A percentile compares a stretch with the other conserved stretches of the same genome.
Conservation (phyloP, 2,888 invertebrate species). For the Aleiodes alternator region DNA sequence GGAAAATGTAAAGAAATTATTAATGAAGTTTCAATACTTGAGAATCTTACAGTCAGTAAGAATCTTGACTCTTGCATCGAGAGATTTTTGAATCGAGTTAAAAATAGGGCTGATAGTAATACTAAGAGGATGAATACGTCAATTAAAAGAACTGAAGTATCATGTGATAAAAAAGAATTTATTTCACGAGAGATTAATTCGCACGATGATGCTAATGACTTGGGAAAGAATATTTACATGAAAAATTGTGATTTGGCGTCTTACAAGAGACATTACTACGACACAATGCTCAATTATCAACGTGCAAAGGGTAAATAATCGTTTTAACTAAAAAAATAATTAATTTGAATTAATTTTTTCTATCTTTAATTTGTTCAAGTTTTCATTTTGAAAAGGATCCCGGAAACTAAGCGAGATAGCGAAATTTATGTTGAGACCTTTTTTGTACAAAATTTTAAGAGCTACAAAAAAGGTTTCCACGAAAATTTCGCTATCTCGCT, state of each 20-base stretch:
- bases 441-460: too few relatives aligned
- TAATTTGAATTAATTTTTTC: neutral
- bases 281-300: slow-evolving; percentile 63
- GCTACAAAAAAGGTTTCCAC: too few relatives aligned
- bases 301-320: slow-evolving; percentile 63
- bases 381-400: neutral
- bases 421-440: too few relatives aligned
- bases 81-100: slow-evolving; percentile 60
- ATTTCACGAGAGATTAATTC: neutral
- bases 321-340: neutral
- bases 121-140: slow-evolving; percentile 23
- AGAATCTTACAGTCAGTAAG: slow-evolving; percentile 54
- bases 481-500: too few relatives aligned
- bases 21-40: slow-evolving; percentile 30
- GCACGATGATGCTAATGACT: slow-evolving; percentile 35
- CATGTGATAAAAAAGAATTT: slow-evolving; percentile 30
- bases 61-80: slow-evolving; percentile 59
- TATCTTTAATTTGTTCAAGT: neutral
- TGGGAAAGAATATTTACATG: slow-evolving; percentile 12
- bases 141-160: neutral
- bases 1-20: slow-evolving; percentile 61
- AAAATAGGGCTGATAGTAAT: slow-evolving; percentile 29
- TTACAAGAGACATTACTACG: slow-evolving; percentile 65
- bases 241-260: slow-evolving; percentile 56
- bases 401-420: too few relatives aligned